These are phyloP conservation scores for Eristalis pertinax DNA, from an alignment of 2,888 invertebrate genomes.

Conservation along the genomic window DNA sequence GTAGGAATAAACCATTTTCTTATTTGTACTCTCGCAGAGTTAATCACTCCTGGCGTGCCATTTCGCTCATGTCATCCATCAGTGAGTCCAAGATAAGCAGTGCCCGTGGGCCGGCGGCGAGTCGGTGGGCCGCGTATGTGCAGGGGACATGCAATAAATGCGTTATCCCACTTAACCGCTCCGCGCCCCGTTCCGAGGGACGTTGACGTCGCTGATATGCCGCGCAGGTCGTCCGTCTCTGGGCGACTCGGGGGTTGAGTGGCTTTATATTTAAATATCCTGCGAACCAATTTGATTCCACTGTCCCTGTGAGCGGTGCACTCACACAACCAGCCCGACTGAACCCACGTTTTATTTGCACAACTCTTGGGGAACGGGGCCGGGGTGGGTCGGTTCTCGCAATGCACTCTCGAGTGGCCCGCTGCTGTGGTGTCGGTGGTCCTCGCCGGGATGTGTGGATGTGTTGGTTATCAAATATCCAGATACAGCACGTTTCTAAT, in stretches of 20 bases:
- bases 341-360: slow-evolving; percentile 41
- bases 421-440: background rate
- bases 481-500: slow-evolving; percentile 72
- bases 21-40: slow-evolving; percentile 42
- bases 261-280: slow-evolving; percentile 38
- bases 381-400: slow-evolving; percentile 10
- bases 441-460: slow-evolving; percentile 6
- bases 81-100: slow-evolving; percentile 42
- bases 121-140: background rate
- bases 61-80: slow-evolving; percentile 46
- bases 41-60: slow-evolving; percentile 43
- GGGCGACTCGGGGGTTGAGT: background rate
- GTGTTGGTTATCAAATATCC: slow-evolving; percentile 69
- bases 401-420: slow-evolving; percentile 47
- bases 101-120: background rate
- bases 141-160: slow-evolving; percentile 64
- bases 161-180: slow-evolving; percentile 50
- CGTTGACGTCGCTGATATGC: background rate
- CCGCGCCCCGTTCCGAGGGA: background rate
- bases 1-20: slow-evolving; percentile 58
- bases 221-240: background rate
- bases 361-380: slow-evolving; percentile 14
- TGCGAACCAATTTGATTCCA: slow-evolving; percentile 1
- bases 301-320: background rate
- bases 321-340: background rate